phyloP scores from a whole-genome alignment of 2,888 invertebrate genomes.

The Lasioglossum calceatum region DNA sequence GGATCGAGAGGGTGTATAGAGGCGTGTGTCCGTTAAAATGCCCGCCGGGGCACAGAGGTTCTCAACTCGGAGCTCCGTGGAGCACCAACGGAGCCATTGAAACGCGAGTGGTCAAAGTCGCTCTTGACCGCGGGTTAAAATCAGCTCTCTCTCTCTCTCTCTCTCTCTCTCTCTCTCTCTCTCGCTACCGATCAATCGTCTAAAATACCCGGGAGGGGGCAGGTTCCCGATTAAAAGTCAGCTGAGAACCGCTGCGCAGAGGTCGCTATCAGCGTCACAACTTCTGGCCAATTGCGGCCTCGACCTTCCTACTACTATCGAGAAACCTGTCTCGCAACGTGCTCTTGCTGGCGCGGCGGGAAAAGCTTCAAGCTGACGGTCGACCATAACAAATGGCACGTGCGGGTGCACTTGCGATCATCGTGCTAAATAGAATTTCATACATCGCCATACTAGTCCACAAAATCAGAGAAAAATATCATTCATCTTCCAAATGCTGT shows the following conservation, averaged over 20 bases:
- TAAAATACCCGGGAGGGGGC: not conserved
- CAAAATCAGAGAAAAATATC: not conserved
- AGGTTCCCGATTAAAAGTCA: not conserved
- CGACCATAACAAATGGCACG: not conserved
- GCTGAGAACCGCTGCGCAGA: slow-evolving; percentile 10
- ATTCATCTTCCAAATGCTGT: not conserved
- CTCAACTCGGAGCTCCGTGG: not conserved
- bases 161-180: not conserved
- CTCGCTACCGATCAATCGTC: not conserved
- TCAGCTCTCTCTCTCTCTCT: not conserved
- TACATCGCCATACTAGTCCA: not conserved
- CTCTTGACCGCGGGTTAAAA: not conserved
- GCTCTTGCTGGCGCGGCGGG: not conserved
- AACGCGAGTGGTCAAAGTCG: not conserved
- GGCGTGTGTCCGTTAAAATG: not conserved
- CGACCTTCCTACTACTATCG: not conserved
- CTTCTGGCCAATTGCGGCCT: not conserved
- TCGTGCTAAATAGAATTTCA: not conserved
- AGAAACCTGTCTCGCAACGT: not conserved
- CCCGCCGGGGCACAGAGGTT: not conserved
- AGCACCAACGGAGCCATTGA: not conserved
- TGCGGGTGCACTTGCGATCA: not conserved
- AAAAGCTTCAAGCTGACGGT: slow-evolving; percentile 2
- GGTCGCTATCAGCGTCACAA: not conserved
- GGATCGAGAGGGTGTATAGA: not conserved